These are phyloP conservation scores for Puffinus mauretanicus DNA, from an alignment of 2,113 vertebrate species.

Conservation along the genomic window DNA sequence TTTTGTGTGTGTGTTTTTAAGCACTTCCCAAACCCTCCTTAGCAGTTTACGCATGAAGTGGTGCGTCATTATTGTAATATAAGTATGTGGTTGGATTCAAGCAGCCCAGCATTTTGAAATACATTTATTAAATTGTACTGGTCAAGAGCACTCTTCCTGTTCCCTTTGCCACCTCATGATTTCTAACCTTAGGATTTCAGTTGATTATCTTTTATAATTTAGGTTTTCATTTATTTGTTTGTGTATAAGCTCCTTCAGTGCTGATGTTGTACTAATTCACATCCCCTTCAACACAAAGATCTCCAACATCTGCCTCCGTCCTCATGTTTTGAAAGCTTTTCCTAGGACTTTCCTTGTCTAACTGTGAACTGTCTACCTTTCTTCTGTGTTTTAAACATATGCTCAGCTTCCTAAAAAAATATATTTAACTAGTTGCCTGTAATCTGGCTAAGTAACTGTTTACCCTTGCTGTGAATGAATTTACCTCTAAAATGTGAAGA, in stretches of 20 bases:
- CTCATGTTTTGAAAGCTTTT: background rate
- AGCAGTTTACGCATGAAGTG: background rate
- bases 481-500: background rate
- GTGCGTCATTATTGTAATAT: background rate
- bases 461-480: background rate
- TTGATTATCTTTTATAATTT: background rate
- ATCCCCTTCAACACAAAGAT: background rate
- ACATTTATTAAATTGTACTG: background rate
- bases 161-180: background rate
- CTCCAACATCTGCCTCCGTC: background rate
- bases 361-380: fast-evolving
- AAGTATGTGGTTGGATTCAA: background rate
- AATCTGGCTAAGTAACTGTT: background rate
- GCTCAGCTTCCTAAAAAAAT: background rate
- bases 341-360: background rate
- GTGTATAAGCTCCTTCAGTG: background rate
- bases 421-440: background rate
- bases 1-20: background rate
- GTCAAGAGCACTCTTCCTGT: background rate
- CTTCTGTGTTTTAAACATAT: background rate
- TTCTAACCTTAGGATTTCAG: background rate
- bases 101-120: background rate
- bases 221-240: background rate
- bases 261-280: background rate
- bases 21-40: background rate